phyloP scores from a whole-genome alignment of 2,113 vertebrate species.

The Riparia riparia region DNA sequence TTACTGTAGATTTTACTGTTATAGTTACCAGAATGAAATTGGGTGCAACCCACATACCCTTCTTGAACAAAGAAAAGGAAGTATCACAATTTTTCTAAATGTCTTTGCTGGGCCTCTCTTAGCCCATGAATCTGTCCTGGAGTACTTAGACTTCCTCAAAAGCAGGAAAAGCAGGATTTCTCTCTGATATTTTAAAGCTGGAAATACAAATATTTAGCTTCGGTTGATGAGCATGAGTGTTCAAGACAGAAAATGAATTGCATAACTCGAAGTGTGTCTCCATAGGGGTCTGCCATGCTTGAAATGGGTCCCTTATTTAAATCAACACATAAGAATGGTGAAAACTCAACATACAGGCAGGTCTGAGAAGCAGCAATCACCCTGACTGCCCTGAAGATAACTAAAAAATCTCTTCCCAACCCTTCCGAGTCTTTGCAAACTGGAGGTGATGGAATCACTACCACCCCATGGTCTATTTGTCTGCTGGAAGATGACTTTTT shows the following conservation, averaged over 20 bases:
- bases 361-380: neutral
- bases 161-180: neutral
- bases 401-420: neutral
- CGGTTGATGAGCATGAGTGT: neutral
- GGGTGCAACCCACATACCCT: neutral
- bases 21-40: neutral
- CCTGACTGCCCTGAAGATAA: neutral
- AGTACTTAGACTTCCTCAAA: neutral
- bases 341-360: neutral
- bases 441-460: neutral
- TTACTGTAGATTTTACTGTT: slow-evolving; percentile 25
- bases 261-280: neutral
- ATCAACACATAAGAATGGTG: neutral
- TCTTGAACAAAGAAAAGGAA: slow-evolving; percentile 22
- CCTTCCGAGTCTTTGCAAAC: neutral
- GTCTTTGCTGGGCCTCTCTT: neutral
- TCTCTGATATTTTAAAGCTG: neutral
- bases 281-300: neutral
- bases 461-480: neutral
- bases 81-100: neutral
- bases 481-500: neutral
- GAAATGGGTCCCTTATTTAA: neutral
- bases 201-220: neutral
- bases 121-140: neutral
- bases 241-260: neutral